phyloP scores from a whole-genome alignment of 2,113 vertebrate genomes.

The Lagenorhynchus albirostris region DNA sequence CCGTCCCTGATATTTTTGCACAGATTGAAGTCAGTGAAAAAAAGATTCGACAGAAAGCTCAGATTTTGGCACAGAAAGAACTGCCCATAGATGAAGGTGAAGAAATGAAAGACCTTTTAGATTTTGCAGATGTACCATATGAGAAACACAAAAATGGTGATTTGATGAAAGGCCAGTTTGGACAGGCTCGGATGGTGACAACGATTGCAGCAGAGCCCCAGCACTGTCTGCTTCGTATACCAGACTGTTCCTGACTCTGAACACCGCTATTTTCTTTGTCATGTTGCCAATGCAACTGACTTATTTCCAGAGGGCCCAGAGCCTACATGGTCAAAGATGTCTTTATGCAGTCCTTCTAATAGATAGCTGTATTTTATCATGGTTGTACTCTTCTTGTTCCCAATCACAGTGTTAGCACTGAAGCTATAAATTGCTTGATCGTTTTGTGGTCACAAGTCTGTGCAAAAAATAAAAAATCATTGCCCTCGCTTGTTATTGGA shows the following conservation, averaged over 20 bases:
- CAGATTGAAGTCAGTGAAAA: constrained; percentile 94
- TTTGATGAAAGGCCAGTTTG: constrained; percentile 81
- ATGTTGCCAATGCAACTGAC: constrained; percentile 93
- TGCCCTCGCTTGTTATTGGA: constrained; percentile 47
- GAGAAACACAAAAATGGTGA: constrained; percentile 84
- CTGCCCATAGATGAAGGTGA: constrained; percentile 89
- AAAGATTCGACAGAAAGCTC: constrained; percentile 89
- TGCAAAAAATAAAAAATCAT: constrained; percentile 67
- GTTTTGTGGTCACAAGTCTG: constrained; percentile 75
- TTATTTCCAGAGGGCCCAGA: constrained; percentile 91
- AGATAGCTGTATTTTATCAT: constrained; percentile 94
- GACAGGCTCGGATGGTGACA: constrained; percentile 82
- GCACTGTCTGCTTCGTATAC: constrained; percentile 90
- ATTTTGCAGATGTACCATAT: constrained; percentile 87
- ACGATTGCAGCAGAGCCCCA: constrained; percentile 80
- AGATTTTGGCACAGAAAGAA: constrained; percentile 90
- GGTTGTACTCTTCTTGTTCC: constrained; percentile 96
- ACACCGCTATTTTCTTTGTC: constrained; percentile 95
- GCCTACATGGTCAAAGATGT: constrained; percentile 91
- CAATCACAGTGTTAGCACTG: constrained; percentile 89
- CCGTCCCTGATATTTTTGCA: constrained; percentile 93
- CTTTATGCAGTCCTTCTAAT: constrained; percentile 93
- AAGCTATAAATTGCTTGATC: constrained; percentile 51
- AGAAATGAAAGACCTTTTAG: constrained; percentile 91
- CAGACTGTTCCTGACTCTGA: constrained; percentile 93